Evolutionary conservation across 2,888 invertebrate species (phyloP).

Genomic region (Cotesia congregata): DNA sequence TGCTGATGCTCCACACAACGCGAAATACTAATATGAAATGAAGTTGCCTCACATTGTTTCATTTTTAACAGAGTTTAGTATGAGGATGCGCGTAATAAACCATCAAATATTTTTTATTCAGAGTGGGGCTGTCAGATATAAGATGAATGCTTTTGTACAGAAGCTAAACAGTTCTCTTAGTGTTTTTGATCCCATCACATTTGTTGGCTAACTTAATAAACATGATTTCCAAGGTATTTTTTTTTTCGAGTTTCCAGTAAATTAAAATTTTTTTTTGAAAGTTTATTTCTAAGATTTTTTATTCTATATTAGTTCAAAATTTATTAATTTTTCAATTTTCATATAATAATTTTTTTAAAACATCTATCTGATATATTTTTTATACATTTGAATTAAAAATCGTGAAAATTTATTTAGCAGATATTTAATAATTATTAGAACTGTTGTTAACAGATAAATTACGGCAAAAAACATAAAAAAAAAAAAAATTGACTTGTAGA

Average conservation of each 20-base stretch:
- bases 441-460: too few species aligned
- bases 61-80: background rate
- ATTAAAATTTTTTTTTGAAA: too few species aligned
- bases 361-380: too few species aligned
- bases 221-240: constrained; percentile 43
- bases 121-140: constrained; percentile 49
- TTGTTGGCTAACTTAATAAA: constrained; percentile 34
- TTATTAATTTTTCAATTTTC: too few species aligned
- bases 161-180: constrained; percentile 41
- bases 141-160: constrained; percentile 38
- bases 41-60: constrained; percentile 49
- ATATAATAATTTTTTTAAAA: too few species aligned
- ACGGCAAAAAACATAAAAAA: too few species aligned
- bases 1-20: constrained; percentile 46
- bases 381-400: too few species aligned
- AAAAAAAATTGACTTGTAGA: too few species aligned
- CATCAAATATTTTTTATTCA: constrained; percentile 35
- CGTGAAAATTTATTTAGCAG: too few species aligned
- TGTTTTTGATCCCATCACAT: constrained; percentile 29
- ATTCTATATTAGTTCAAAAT: too few species aligned
- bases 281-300: too few species aligned
- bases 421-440: too few species aligned
- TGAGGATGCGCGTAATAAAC: constrained; percentile 48
- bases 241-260: background rate
- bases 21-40: constrained; percentile 52